phyloP scores from a whole-genome alignment of 23 tunicate genomes.

The Halocynthia aurantium region DNA sequence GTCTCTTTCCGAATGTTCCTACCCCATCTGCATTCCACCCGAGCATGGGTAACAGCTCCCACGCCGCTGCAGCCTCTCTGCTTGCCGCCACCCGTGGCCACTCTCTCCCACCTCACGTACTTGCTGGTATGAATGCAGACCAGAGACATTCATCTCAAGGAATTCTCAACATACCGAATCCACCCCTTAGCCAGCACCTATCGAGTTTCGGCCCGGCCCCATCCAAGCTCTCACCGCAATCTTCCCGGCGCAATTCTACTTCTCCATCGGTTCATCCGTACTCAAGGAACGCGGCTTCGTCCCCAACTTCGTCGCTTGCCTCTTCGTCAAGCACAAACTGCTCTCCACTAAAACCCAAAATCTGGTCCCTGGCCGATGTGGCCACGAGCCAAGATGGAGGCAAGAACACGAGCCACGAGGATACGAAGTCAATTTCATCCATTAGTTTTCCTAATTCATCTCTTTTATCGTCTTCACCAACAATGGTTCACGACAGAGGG shows the following conservation, averaged over 20 bases:
- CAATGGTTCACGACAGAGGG: neutral
- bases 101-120: conserved; percentile 49
- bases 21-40: conserved; percentile 14
- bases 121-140: conserved; percentile 45
- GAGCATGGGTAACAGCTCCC: conserved; percentile 6
- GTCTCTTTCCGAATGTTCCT: conserved; percentile 6
- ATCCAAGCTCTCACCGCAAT: neutral
- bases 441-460: conserved; percentile 1
- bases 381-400: conserved; percentile 56
- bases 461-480: conserved; percentile 18
- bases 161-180: neutral
- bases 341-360: conserved; percentile 66
- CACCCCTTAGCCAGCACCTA: neutral
- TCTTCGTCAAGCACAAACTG: conserved; percentile 24
- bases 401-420: neutral
- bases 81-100: conserved; percentile 47
- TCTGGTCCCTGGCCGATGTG: conserved; percentile 92
- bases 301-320: conserved; percentile 32
- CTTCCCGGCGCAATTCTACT: conserved; percentile 21
- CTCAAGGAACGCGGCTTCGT: conserved; percentile 10
- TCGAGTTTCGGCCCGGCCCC: conserved; percentile 2
- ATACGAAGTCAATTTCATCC: neutral
- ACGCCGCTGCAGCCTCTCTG: conserved; percentile 47
- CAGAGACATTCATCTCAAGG: too few species aligned
- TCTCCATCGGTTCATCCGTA: conserved; percentile 17